Evolutionary conservation across 2,888 invertebrate genomes (phyloP).

Genomic region (Tigriopus californicus): DNA sequence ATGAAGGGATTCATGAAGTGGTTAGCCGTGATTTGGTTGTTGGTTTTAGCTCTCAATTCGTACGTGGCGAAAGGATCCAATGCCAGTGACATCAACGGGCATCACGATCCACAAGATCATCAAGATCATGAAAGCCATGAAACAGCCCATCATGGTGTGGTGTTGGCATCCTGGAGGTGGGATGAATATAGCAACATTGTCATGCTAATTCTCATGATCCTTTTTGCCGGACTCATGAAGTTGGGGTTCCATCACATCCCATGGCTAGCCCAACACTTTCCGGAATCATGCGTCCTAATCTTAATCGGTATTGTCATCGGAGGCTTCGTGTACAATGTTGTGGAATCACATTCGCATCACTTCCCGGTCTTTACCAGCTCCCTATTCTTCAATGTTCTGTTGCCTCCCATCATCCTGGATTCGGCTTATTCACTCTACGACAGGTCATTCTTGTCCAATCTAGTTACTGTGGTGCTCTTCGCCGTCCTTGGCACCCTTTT

Average conservation of each 20-base stretch:
- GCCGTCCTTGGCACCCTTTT: constrained; percentile 32
- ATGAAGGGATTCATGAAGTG: too few relatives aligned
- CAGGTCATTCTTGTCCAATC: constrained; percentile 36
- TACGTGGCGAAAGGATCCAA: too few relatives aligned
- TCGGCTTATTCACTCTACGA: constrained; percentile 37
- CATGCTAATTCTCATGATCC: constrained; percentile 5
- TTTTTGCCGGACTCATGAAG: constrained; percentile 6
- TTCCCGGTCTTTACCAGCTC: constrained; percentile 12
- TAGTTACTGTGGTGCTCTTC: constrained; percentile 32
- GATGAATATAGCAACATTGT: constrained; percentile 5
- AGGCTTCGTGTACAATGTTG: constrained; percentile 3
- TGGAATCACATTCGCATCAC: background rate
- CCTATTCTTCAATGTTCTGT: constrained; percentile 21
- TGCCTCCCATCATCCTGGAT: constrained; percentile 37
- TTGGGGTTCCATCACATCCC: constrained; percentile 5
- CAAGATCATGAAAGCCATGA: background rate
- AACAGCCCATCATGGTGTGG: background rate
- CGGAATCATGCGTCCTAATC: constrained; percentile 7
- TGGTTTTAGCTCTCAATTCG: too few relatives aligned
- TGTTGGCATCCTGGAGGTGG: constrained; percentile 10
- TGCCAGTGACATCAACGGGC: too few relatives aligned
- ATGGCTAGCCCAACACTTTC: background rate
- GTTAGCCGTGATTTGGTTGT: too few relatives aligned
- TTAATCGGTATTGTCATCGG: background rate
- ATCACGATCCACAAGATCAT: background rate